Conservation (phyloP, 2,888 invertebrate genomes). For the Drosophila anomelani region DNA sequence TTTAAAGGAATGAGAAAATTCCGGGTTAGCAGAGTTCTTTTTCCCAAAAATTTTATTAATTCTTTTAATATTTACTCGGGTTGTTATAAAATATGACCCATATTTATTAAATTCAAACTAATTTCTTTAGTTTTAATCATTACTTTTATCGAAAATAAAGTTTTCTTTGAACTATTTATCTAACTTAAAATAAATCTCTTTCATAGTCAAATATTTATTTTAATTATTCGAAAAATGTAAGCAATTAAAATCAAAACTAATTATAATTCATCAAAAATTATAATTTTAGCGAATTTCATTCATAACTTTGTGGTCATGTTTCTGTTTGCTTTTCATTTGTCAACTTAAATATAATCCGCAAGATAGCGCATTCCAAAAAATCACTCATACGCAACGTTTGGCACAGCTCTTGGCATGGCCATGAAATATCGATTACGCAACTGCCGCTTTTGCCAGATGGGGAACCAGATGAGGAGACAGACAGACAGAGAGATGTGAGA, state of each 20-base stretch:
- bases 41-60: neutral
- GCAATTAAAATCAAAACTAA: neutral
- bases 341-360: conserved; percentile 28
- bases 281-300: conserved; percentile 10
- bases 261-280: conserved; percentile 5
- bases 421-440: conserved; percentile 79
- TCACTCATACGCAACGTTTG: conserved; percentile 76
- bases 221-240: neutral
- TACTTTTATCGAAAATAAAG: no score
- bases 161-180: neutral
- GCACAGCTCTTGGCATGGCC: conserved; percentile 62
- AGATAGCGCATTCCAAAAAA: conserved; percentile 51
- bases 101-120: neutral
- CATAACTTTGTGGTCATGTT: conserved; percentile 18
- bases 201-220: no score
- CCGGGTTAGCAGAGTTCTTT: neutral
- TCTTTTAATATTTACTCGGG: neutral
- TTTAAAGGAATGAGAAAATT: neutral
- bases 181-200: no score
- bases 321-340: conserved; percentile 20
- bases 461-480: neutral
- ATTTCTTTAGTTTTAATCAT: neutral
- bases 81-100: neutral
- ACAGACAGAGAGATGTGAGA: conserved; percentile 1
- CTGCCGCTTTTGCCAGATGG: conserved; percentile 25